A percentile compares a stretch with the other conserved stretches of the same genome.
phyloP scores from a whole-genome alignment of 92 coral and sea anemone genomes.

The Epizoanthus stellaris region DNA sequence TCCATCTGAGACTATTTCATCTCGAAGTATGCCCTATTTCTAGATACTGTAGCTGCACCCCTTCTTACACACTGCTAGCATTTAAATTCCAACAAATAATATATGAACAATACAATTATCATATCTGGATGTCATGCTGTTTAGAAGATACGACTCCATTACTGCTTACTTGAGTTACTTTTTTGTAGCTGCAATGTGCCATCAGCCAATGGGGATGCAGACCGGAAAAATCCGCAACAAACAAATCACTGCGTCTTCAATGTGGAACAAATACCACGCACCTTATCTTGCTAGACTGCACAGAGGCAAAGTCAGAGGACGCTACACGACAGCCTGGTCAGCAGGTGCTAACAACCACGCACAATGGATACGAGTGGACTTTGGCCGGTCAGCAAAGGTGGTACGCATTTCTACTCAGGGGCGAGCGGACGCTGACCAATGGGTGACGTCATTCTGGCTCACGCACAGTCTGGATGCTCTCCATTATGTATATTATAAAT shows the following conservation, averaged over 20 bases:
- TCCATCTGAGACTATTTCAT: too few relatives aligned
- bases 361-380: slow-evolving; percentile 71
- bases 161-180: background rate
- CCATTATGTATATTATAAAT: slow-evolving; percentile 33
- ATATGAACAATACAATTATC: too few relatives aligned
- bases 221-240: slow-evolving; percentile 45
- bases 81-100: too few relatives aligned
- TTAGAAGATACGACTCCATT: too few relatives aligned
- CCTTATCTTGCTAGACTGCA: slow-evolving; percentile 49
- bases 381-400: slow-evolving; percentile 24
- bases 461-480: slow-evolving; percentile 27
- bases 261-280: slow-evolving; percentile 34
- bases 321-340: slow-evolving; percentile 56
- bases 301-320: slow-evolving; percentile 4
- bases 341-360: slow-evolving; percentile 65
- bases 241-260: slow-evolving; percentile 66
- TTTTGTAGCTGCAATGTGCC: slow-evolving; percentile 56
- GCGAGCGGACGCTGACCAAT: slow-evolving; percentile 28
- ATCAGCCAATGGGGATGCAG: slow-evolving; percentile 66
- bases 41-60: too few relatives aligned
- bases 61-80: too few relatives aligned
- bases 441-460: slow-evolving; percentile 39
- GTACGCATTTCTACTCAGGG: slow-evolving; percentile 31
- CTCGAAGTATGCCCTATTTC: too few relatives aligned
- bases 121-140: too few relatives aligned